These are phyloP conservation scores for Monomorium pharaonis DNA, from an alignment of 1,140 invertebrate genomes.

Conservation along the genomic window DNA sequence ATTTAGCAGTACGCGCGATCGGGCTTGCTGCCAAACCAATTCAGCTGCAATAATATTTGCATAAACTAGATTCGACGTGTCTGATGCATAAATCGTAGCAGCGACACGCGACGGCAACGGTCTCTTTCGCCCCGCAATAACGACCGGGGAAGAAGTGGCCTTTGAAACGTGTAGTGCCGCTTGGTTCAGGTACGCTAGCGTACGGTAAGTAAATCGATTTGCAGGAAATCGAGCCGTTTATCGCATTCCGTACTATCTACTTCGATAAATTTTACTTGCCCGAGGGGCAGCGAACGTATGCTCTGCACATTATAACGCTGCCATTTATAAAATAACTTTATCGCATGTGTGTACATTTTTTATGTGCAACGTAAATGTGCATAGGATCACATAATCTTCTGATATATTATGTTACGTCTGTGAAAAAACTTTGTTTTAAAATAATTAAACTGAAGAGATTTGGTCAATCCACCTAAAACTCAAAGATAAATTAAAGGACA, in stretches of 20 bases:
- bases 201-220: slow-evolving; percentile 34
- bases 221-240: slow-evolving; percentile 38
- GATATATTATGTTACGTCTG: background rate
- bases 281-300: background rate
- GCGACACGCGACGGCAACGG: slow-evolving; percentile 32
- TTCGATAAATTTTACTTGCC: slow-evolving; percentile 24
- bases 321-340: background rate
- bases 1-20: slow-evolving; percentile 73
- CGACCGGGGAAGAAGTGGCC: slow-evolving; percentile 16
- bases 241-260: background rate
- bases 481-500: background rate
- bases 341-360: background rate
- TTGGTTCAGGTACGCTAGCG: slow-evolving; percentile 31
- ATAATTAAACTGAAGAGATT: background rate
- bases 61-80: slow-evolving; percentile 79
- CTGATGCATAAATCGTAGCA: slow-evolving; percentile 76
- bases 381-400: background rate
- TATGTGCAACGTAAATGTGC: background rate
- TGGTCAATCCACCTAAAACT: background rate
- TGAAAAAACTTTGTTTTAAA: background rate
- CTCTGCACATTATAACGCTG: background rate
- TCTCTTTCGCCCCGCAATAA: slow-evolving; percentile 14
- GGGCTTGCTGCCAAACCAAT: slow-evolving; percentile 81
- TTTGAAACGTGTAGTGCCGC: slow-evolving; percentile 10
- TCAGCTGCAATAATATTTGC: slow-evolving; percentile 82